Evolutionary conservation across 2,113 vertebrate species (phyloP).

Genomic region (Turdus rufiventris): DNA sequence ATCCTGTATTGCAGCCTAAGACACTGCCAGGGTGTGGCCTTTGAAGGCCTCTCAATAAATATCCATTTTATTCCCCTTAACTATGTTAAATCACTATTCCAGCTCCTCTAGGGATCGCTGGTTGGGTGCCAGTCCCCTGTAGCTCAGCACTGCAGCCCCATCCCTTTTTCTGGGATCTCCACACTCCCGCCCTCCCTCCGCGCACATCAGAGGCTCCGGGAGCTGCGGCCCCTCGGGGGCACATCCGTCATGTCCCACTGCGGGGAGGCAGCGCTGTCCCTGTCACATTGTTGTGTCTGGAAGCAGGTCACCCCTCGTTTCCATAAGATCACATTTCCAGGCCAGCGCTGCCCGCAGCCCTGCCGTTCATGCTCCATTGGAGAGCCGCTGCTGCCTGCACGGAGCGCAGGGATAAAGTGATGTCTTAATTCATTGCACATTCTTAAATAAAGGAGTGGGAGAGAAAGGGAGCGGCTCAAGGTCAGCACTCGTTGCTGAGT

Average conservation of each 20-base stretch:
- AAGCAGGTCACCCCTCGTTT: conserved; percentile 49
- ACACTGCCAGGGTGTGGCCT: no score
- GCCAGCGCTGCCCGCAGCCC: conserved; percentile 30
- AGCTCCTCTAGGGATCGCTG: no score
- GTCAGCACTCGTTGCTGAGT: conserved; percentile 20
- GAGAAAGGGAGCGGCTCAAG: conserved; percentile 51
- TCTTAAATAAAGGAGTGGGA: conserved; percentile 35
- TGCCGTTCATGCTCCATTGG: conserved; percentile 63
- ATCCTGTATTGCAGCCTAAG: no score
- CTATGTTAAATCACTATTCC: no score
- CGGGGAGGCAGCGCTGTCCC: background rate
- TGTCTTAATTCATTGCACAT: conserved; percentile 62
- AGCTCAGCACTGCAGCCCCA: accelerated
- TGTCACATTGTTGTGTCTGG: conserved; percentile 22
- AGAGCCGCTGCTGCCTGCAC: conserved; percentile 19
- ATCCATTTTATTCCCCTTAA: no score
- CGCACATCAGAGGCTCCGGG: background rate
- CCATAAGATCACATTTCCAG: conserved; percentile 65
- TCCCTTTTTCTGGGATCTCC: background rate
- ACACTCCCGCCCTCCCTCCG: background rate
- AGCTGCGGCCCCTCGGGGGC: background rate
- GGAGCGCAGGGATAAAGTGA: background rate
- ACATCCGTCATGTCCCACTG: background rate
- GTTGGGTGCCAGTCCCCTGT: accelerated
- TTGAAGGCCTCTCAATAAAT: no score